These are phyloP conservation scores for Trachelipus rathkii DNA, from an alignment of 1,140 invertebrate species.

Conservation along the genomic window DNA sequence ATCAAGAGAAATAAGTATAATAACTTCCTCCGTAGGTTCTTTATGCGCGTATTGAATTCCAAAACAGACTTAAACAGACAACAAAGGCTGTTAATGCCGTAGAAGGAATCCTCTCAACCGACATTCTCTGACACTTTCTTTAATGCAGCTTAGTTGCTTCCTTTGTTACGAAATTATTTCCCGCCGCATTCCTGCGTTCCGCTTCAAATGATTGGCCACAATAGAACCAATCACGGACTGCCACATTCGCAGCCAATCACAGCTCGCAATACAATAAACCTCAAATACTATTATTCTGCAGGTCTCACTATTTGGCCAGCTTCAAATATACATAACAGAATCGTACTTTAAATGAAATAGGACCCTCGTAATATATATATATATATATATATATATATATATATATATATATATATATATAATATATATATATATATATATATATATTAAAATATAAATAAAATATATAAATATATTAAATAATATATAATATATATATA, in stretches of 20 bases:
- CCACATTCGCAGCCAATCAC: slow-evolving; percentile 43
- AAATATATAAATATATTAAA: background rate
- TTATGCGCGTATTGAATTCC: background rate
- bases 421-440: background rate
- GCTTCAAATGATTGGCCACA: slow-evolving; percentile 45
- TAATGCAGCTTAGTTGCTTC: slow-evolving; percentile 37
- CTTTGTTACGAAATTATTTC: slow-evolving; percentile 40
- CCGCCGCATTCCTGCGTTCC: slow-evolving; percentile 43
- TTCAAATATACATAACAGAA: slow-evolving; percentile 40
- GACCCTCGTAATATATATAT: slow-evolving; percentile 7
- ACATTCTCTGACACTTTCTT: slow-evolving; percentile 36
- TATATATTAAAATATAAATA: background rate
- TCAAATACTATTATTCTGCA: slow-evolving; percentile 44
- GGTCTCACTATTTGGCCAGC: slow-evolving; percentile 39
- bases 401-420: slow-evolving; percentile 15
- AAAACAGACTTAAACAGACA: background rate
- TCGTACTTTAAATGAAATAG: slow-evolving; percentile 8
- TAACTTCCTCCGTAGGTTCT: slow-evolving; percentile 2
- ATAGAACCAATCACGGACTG: slow-evolving; percentile 42
- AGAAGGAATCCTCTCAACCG: slow-evolving; percentile 10
- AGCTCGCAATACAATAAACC: slow-evolving; percentile 41
- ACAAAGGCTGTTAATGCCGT: slow-evolving; percentile 6
- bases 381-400: slow-evolving; percentile 9
- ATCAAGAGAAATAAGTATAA: slow-evolving; percentile 4
- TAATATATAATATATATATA: slow-evolving; percentile 7